phyloP scores from a whole-genome alignment of 2,888 invertebrate genomes.

The Apotomis turbidana region DNA sequence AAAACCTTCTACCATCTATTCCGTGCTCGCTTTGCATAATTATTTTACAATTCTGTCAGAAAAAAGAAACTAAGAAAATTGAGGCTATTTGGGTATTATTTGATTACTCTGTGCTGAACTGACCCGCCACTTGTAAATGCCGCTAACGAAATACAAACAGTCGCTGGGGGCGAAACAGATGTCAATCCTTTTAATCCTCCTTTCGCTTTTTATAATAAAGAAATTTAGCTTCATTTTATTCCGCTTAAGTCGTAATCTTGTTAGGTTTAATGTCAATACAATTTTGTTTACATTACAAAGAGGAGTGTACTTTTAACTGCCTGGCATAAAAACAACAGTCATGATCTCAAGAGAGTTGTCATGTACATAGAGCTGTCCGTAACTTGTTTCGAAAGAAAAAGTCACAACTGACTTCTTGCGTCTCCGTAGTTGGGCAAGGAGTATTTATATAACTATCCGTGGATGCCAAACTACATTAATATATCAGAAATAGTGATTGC shows the following conservation, averaged over 20 bases:
- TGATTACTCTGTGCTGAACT: conserved; percentile 44
- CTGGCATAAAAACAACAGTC: neutral
- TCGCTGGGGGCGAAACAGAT: conserved; percentile 48
- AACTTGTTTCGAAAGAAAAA: too few relatives aligned
- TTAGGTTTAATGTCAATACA: conserved; percentile 22
- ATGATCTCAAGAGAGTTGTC: neutral
- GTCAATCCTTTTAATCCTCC: conserved; percentile 47
- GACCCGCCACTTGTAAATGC: conserved; percentile 50
- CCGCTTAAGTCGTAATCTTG: conserved; percentile 29
- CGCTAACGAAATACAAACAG: conserved; percentile 54
- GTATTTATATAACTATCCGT: too few relatives aligned
- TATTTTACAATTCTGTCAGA: neutral
- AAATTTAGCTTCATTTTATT: conserved; percentile 30
- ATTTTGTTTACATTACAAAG: conserved; percentile 8
- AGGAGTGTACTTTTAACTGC: conserved; percentile 8
- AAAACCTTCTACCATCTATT: neutral
- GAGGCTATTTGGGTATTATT: conserved; percentile 19
- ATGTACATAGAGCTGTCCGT: too few relatives aligned
- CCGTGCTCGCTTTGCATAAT: conserved; percentile 12
- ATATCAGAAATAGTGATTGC: too few relatives aligned
- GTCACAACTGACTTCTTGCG: too few relatives aligned
- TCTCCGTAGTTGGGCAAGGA: too few relatives aligned
- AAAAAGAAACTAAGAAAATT: neutral
- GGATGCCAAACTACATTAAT: too few relatives aligned
- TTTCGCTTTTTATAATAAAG: conserved; percentile 30